Evolutionary conservation across 2,113 vertebrate genomes (phyloP).

Genomic region (Megaceryle maxima): DNA sequence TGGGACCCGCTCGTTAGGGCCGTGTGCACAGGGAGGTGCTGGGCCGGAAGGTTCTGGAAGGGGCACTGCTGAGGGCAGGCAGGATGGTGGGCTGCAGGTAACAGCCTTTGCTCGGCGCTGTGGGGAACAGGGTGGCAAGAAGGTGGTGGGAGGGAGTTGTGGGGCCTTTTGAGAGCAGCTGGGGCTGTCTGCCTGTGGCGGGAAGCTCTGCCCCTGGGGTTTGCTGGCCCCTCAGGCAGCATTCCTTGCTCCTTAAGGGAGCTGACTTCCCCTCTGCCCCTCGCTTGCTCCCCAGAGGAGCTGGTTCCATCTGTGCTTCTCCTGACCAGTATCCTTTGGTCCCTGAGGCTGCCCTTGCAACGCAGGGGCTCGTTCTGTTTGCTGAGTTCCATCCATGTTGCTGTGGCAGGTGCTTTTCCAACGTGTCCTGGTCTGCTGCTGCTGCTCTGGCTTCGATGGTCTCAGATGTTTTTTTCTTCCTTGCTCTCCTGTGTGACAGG

Average conservation of each 20-base stretch:
- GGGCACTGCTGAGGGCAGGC: neutral
- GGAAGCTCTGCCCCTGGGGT: no score
- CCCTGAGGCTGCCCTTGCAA: neutral
- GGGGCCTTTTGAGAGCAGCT: neutral
- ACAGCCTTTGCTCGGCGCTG: neutral
- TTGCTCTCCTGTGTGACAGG: neutral
- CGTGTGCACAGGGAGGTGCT: neutral
- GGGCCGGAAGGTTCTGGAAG: neutral
- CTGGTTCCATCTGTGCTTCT: no score
- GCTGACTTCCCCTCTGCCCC: no score
- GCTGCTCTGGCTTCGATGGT: neutral
- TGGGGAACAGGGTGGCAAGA: neutral
- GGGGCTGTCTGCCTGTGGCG: neutral
- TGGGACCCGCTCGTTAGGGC: neutral
- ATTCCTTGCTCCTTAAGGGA: neutral
- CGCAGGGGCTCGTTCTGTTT: accelerated
- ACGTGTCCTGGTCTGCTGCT: neutral
- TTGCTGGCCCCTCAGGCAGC: accelerated
- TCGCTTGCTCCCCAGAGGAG: neutral
- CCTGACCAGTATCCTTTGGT: neutral
- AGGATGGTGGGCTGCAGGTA: neutral
- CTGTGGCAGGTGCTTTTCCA: neutral
- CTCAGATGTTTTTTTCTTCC: neutral
- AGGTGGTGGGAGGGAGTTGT: neutral
- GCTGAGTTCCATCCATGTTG: accelerated